Conservation (phyloP, 2,797 vertebrate genomes). For the Nannoperca australis region DNA sequence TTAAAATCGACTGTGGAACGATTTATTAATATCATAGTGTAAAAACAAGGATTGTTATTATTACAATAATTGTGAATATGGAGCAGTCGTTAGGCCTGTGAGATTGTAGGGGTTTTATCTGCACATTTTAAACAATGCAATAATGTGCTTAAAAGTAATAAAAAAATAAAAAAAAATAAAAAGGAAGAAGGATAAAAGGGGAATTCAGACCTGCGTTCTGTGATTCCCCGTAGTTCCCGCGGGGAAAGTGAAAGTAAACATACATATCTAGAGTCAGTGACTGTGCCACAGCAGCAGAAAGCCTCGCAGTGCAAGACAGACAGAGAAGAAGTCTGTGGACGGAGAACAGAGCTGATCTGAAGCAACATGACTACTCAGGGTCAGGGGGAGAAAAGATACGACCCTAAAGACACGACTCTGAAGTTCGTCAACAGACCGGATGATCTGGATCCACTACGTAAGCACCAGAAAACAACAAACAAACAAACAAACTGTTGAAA, state of each 20-base stretch:
- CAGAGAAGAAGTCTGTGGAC: not conserved
- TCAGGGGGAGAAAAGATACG: slow-evolving; percentile 64
- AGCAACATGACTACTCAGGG: slow-evolving; percentile 42
- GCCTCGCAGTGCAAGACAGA: accelerated
- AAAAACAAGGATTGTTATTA: not conserved
- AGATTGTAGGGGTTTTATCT: not conserved
- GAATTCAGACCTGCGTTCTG: accelerated
- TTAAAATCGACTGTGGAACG: not conserved
- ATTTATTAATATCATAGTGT: not conserved
- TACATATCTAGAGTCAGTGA: not conserved
- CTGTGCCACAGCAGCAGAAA: not conserved
- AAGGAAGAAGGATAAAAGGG: no score
- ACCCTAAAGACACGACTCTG: slow-evolving; percentile 72
- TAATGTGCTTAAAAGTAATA: not conserved
- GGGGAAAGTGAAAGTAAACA: slow-evolving; percentile 47
- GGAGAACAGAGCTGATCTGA: no score
- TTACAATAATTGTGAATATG: no score
- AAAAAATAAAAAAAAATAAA: no score
- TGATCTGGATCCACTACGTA: slow-evolving; percentile 73
- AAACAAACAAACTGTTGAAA: no score
- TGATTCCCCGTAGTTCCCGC: slow-evolving; percentile 22
- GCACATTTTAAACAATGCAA: not conserved
- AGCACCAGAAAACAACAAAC: slow-evolving; percentile 22
- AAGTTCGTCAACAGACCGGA: slow-evolving; percentile 80
- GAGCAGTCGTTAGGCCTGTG: no score